Conservation (phyloP, 37 sponge, comb jelly and placozoan species). For the Theonella swinhoei region DNA sequence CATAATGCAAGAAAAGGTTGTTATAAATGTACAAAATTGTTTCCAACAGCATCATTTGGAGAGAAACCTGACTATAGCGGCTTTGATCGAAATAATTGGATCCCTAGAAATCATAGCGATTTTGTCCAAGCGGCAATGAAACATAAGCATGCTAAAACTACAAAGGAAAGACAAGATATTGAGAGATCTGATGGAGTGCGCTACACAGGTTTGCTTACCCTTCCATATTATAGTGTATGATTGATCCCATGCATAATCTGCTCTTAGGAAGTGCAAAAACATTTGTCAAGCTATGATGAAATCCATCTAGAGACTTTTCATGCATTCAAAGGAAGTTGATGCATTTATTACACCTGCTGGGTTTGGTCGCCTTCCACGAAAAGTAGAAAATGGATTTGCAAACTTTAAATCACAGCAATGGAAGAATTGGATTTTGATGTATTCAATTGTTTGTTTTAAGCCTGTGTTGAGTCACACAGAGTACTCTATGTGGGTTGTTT, state of each 20-base stretch:
- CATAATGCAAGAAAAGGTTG: conserved; percentile 33
- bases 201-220: conserved; percentile 27
- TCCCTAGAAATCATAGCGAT: not conserved
- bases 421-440: conserved; percentile 54
- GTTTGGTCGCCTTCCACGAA: too few relatives aligned
- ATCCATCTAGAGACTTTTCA: too few relatives aligned
- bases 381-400: too few relatives aligned
- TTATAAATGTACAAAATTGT: conserved; percentile 25
- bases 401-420: conserved; percentile 71
- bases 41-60: conserved; percentile 46
- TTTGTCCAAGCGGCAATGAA: not conserved
- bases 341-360: too few relatives aligned
- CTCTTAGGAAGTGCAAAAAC: conserved; percentile 44
- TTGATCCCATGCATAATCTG: conserved; percentile 66
- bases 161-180: not conserved
- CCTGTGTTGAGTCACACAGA: conserved; percentile 4
- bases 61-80: conserved; percentile 37
- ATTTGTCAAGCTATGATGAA: too few relatives aligned
- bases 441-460: conserved; percentile 17
- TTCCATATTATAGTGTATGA: conserved; percentile 50
- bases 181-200: conserved; percentile 35
- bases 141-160: not conserved
- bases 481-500: conserved; percentile 44
- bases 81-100: conserved; percentile 23
- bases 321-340: too few relatives aligned